A percentile compares a stretch with the other conserved stretches of the same genome.
phyloP scores from a whole-genome alignment of 1,140 invertebrate genomes.

The Aphis craccivora region DNA sequence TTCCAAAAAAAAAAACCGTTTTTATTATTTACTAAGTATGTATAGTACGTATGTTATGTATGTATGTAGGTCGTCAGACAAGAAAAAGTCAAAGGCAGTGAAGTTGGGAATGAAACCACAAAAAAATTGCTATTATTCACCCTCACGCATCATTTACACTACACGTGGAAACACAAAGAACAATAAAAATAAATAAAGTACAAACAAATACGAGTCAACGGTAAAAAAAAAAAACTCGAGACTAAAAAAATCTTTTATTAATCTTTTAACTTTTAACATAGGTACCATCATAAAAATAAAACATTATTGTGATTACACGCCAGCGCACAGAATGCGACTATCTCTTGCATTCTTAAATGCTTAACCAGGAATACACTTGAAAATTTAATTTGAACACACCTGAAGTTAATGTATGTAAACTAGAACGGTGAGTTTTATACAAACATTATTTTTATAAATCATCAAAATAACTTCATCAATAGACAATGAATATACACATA shows the following conservation, averaged over 20 bases:
- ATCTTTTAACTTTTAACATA: slow-evolving; percentile 12
- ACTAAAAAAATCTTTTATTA: slow-evolving; percentile 25
- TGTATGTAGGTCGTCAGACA: not conserved
- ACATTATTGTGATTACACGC: not conserved
- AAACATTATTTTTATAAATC: not conserved
- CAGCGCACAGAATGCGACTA: not conserved
- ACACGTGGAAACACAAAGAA: not conserved
- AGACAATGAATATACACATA: not conserved
- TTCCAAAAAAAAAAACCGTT: not conserved
- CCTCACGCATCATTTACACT: slow-evolving; percentile 19
- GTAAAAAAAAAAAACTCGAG: not conserved
- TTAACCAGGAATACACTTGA: not conserved
- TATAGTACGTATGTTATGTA: not conserved
- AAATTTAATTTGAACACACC: not conserved
- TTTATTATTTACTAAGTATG: not conserved
- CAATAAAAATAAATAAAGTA: slow-evolving; percentile 15
- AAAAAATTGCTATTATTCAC: not conserved
- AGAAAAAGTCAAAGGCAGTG: not conserved
- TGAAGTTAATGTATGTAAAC: slow-evolving; percentile 15
- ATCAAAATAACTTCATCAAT: not conserved
- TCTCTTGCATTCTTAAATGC: not conserved
- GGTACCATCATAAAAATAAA: slow-evolving; percentile 13
- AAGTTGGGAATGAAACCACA: not conserved
- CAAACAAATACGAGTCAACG: not conserved
- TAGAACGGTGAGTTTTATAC: not conserved